Evolutionary conservation across 2,888 invertebrate genomes (phyloP).

Genomic region (Ischnura elegans): DNA sequence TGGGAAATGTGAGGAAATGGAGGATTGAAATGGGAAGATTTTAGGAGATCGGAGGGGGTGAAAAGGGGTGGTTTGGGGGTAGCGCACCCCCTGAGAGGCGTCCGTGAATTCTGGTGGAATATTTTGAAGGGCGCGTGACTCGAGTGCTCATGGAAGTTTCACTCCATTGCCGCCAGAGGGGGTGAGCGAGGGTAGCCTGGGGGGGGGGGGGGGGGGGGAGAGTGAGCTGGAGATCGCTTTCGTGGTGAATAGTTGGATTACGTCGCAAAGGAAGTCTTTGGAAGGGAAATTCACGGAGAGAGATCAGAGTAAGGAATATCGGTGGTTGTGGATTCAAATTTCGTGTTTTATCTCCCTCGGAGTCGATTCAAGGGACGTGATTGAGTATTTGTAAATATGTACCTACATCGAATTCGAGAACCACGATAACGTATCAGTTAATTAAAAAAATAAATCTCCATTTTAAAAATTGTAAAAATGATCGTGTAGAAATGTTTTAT

Average conservation of each 20-base stretch:
- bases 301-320: background rate
- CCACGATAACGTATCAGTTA: too few relatives aligned
- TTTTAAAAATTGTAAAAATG: too few relatives aligned
- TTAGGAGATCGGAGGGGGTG: background rate
- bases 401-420: too few relatives aligned
- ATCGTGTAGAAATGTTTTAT: too few relatives aligned
- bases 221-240: background rate
- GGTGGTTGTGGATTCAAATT: too few relatives aligned
- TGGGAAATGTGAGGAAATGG: background rate
- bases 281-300: background rate
- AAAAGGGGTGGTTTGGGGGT: background rate
- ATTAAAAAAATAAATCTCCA: too few relatives aligned
- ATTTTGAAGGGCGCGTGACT: constrained; percentile 47
- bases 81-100: background rate
- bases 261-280: background rate
- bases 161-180: background rate
- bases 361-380: too few relatives aligned
- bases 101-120: constrained; percentile 61
- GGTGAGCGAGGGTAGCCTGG: background rate
- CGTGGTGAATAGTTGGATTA: background rate
- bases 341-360: too few relatives aligned
- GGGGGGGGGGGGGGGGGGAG: background rate
- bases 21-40: background rate
- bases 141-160: constrained; percentile 44
- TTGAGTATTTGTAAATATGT: too few relatives aligned